These are phyloP conservation scores for Danio aesculapii DNA, from an alignment of 2,797 vertebrate genomes.

Conservation along the genomic window DNA sequence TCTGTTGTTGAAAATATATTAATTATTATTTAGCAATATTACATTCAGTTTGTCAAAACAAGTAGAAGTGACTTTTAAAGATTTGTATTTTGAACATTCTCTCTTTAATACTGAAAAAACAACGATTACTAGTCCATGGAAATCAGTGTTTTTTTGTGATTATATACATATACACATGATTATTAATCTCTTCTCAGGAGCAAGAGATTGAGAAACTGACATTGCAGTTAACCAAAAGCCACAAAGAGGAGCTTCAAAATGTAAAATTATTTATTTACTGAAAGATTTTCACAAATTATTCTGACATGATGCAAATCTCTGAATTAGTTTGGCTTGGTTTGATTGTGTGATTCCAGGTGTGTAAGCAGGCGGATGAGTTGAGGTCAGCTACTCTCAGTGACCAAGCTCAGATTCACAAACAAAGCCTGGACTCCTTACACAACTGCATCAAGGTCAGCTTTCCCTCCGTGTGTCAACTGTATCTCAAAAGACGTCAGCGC, in stretches of 20 bases:
- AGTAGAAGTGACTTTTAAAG: not conserved
- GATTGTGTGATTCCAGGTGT: constrained; percentile 55
- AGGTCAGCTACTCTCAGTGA: constrained; percentile 67
- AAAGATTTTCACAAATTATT: not conserved
- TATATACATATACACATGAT: not conserved
- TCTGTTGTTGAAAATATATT: not conserved
- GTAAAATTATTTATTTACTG: constrained; percentile 51
- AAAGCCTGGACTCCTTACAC: constrained; percentile 63
- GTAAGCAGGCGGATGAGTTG: constrained; percentile 63
- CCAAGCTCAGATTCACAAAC: constrained; percentile 64
- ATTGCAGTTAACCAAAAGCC: constrained; percentile 59
- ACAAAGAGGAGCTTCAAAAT: constrained; percentile 69
- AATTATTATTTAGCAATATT: not conserved
- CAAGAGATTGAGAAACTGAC: constrained; percentile 65
- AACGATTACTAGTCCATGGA: not conserved
- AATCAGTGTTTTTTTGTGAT: not conserved
- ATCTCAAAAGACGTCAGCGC: not conserved
- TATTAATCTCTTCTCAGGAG: constrained; percentile 60
- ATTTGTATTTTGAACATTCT: not conserved
- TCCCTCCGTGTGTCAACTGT: not conserved
- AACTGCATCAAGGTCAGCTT: constrained; percentile 65
- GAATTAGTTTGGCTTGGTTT: constrained; percentile 19
- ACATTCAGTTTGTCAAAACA: not conserved
- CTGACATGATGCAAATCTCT: not conserved
- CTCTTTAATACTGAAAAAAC: too few species aligned